phyloP scores from a whole-genome alignment of 2,113 vertebrate genomes.

The Mungos mungo region DNA sequence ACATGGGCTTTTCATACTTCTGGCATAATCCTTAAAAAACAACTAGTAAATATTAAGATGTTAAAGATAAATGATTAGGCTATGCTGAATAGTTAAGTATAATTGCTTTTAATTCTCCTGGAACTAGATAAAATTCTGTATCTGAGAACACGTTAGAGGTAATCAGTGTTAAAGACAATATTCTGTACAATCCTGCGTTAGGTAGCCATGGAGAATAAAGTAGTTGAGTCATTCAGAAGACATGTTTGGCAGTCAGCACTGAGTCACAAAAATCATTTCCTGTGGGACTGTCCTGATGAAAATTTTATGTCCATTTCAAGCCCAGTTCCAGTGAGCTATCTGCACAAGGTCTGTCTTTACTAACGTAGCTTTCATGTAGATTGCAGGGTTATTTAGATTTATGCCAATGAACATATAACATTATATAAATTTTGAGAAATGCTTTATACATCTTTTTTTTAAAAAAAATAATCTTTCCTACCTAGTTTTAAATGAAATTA shows the following conservation, averaged over 20 bases:
- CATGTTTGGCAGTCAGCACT: not conserved
- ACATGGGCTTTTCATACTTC: not conserved
- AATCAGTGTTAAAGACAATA: not conserved
- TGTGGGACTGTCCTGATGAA: not conserved
- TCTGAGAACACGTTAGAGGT: not conserved
- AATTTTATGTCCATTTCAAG: not conserved
- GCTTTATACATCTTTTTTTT: not conserved
- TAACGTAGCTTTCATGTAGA: not conserved
- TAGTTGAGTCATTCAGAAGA: not conserved
- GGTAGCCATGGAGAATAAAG: not conserved
- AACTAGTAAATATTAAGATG: conserved; percentile 55
- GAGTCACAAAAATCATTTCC: not conserved
- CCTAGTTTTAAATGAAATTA: not conserved
- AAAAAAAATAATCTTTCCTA: not conserved
- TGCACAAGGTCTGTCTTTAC: not conserved
- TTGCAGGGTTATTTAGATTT: not conserved
- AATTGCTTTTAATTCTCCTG: not conserved
- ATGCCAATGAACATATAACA: not conserved
- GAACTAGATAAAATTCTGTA: not conserved
- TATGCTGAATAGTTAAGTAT: not conserved
- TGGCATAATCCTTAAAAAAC: not conserved
- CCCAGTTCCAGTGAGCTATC: not conserved
- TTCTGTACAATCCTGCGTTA: not conserved
- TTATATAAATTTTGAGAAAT: not conserved
- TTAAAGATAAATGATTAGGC: conserved; percentile 53